Conservation (phyloP, 2,888 invertebrate genomes). For the Agrotis segetum region DNA sequence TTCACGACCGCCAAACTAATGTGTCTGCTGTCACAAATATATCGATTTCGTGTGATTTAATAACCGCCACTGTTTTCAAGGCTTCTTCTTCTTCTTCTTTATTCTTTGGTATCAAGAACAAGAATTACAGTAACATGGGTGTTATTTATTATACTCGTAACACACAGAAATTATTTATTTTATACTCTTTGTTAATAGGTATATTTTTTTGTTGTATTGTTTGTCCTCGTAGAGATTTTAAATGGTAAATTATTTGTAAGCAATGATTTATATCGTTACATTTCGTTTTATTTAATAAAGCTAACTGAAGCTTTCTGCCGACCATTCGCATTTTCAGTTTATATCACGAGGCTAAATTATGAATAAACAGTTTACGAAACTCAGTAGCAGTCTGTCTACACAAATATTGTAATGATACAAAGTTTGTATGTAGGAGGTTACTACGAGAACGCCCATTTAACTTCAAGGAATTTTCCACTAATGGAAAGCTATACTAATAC, state of each 20-base stretch:
- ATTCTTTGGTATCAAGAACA: slow-evolving; percentile 29
- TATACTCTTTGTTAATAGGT: slow-evolving; percentile 23
- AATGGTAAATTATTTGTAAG: background rate
- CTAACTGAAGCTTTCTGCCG: too few species aligned
- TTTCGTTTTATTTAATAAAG: too few species aligned
- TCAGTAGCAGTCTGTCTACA: too few species aligned
- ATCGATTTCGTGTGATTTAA: slow-evolving; percentile 51
- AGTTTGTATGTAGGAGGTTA: too few species aligned
- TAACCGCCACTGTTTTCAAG: slow-evolving; percentile 53
- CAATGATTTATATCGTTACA: too few species aligned
- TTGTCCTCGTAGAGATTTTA: slow-evolving; percentile 8
- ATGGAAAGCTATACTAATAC: too few species aligned
- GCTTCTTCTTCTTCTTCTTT: slow-evolving; percentile 58
- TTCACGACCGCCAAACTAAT: slow-evolving; percentile 39
- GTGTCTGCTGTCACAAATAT: slow-evolving; percentile 44
- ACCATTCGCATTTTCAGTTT: too few species aligned
- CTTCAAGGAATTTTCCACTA: too few species aligned
- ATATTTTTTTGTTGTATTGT: slow-evolving; percentile 26
- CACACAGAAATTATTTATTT: slow-evolving; percentile 14
- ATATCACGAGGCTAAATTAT: too few species aligned
- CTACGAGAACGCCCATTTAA: too few species aligned
- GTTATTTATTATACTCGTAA: slow-evolving; percentile 23
- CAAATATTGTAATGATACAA: too few species aligned
- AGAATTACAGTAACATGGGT: slow-evolving; percentile 15
- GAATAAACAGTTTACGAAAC: too few species aligned